Conservation (phyloP, 2,888 invertebrate genomes). For the Empis stercorea region DNA sequence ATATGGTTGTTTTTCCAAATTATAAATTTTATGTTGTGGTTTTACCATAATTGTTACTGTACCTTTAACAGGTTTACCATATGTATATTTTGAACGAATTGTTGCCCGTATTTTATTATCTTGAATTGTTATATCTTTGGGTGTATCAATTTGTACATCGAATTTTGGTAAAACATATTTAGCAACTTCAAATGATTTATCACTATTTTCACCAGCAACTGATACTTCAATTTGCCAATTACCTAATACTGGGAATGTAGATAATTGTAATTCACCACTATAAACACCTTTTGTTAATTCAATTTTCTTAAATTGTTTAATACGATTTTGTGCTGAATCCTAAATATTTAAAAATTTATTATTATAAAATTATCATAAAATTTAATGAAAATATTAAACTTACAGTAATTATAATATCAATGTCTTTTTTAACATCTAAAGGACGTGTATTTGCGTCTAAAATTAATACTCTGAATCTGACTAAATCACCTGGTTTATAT, state of each 20-base stretch:
- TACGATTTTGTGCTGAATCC: constrained; percentile 66
- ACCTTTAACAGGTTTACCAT: constrained; percentile 76
- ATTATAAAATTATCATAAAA: not conserved
- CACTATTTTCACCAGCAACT: constrained; percentile 38
- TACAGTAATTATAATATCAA: constrained; percentile 22
- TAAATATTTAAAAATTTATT: constrained; percentile 21
- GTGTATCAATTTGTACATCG: constrained; percentile 71
- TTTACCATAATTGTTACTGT: constrained; percentile 69
- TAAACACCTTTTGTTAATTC: constrained; percentile 60
- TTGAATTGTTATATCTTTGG: constrained; percentile 67
- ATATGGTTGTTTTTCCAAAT: constrained; percentile 17
- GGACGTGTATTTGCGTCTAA: constrained; percentile 62
- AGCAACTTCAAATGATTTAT: constrained; percentile 48
- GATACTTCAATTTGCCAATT: constrained; percentile 70
- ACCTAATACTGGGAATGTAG: constrained; percentile 72
- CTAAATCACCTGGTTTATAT: constrained; percentile 73
- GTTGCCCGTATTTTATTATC: constrained; percentile 66
- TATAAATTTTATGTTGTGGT: constrained; percentile 44
- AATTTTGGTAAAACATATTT: constrained; percentile 89
- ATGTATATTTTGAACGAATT: constrained; percentile 75
- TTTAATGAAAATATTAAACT: constrained; percentile 1
- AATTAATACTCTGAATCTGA: constrained; percentile 60
- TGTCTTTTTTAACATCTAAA: constrained; percentile 25
- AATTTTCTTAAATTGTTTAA: constrained; percentile 65
- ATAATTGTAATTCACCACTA: constrained; percentile 60